Base-by-base conservation (phyloP, 2,797 vertebrate genomes). In the Sus cebifrons region DNA sequence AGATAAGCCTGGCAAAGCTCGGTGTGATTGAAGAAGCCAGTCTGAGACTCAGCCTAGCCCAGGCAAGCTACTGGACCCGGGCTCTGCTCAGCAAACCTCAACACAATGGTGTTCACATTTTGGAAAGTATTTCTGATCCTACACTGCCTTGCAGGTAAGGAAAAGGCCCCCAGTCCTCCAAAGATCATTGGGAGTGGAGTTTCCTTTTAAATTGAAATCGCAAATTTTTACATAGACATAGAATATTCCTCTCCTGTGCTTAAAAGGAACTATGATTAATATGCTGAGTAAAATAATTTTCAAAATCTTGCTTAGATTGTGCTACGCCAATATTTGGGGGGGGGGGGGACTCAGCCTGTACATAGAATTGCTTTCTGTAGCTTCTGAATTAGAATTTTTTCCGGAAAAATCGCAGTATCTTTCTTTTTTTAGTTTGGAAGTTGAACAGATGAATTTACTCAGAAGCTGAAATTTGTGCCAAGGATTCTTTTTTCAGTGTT, bases 141-240 rank as follows among this genome's bases (percentile, higher is more conserved):
- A 70, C 96, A 90, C 25, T 58, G 97, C 78, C 83, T 99, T 68
- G 44, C 97, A 98, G 99, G 99, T 99, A 98, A 99, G 98, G 81
- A 96, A 96, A 75, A 32, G 91, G 56, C 73, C 86, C 83, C 70
- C 49, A 71, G 88, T 78, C n/a, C 20, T 70, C 40, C 9, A 25
- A 75, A 79, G 14, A 74, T 86, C 60, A 71, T 60, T 84, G 56
- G 68, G 81, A 90, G 85, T 94, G 3, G 29, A 87, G 62, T 93
- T 60, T 54, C 44, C 40, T 79, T 91, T 93, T 91, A 92, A 89
- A 84, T 21, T 67, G 32, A 96, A 89, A 92, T 79, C 2, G 0
- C 16, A 74, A 4, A 52, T 49, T 84, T 94, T 94, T 81, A 49
- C n/a, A n/a, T 77, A 82, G 65, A 81, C 44, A 27, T 77, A 82